Percentiles rank a stretch among this genome's conserved stretches.
These are phyloP conservation scores for Spheniscus mendiculus DNA, from an alignment of 2,113 vertebrate species.

Conservation along the genomic window DNA sequence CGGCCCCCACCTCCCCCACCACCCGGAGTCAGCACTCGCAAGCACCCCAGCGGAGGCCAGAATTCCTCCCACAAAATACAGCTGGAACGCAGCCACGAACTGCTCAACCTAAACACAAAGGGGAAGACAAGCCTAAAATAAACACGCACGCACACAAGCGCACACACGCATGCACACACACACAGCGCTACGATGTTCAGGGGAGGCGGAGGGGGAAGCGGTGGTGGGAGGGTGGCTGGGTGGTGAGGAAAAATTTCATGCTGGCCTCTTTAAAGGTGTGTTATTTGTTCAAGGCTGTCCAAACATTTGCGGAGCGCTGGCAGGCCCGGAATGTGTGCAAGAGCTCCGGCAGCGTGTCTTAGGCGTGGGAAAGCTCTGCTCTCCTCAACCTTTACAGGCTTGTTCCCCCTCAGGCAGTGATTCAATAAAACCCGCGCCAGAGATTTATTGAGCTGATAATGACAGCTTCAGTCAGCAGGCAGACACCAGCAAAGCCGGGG, in stretches of 20 bases:
- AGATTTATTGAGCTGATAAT: conserved; percentile 91
- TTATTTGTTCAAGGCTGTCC: conserved; percentile 96
- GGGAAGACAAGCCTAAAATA: background rate
- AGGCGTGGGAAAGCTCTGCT: conserved; percentile 95
- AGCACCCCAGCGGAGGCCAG: background rate
- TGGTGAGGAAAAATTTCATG: conserved; percentile 69
- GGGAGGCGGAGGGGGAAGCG: background rate
- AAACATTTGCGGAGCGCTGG: conserved; percentile 95
- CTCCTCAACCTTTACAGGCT: conserved; percentile 88
- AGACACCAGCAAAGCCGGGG: conserved; percentile 55
- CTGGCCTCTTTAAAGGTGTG: conserved; percentile 94
- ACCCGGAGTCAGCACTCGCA: background rate
- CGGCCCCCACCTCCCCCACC: background rate
- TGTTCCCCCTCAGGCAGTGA: conserved; percentile 84
- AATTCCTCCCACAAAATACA: background rate
- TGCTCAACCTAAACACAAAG: background rate
- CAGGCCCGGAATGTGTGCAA: conserved; percentile 90
- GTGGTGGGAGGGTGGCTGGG: background rate
- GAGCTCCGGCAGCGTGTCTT: conserved; percentile 79
- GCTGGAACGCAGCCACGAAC: conserved; percentile 2
- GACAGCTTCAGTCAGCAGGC: conserved; percentile 85
- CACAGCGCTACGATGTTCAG: background rate
- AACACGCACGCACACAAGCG: background rate
- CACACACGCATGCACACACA: background rate
- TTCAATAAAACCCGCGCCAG: conserved; percentile 91